phyloP scores from a whole-genome alignment of 2,797 vertebrate species.

The Psittacula echo region DNA sequence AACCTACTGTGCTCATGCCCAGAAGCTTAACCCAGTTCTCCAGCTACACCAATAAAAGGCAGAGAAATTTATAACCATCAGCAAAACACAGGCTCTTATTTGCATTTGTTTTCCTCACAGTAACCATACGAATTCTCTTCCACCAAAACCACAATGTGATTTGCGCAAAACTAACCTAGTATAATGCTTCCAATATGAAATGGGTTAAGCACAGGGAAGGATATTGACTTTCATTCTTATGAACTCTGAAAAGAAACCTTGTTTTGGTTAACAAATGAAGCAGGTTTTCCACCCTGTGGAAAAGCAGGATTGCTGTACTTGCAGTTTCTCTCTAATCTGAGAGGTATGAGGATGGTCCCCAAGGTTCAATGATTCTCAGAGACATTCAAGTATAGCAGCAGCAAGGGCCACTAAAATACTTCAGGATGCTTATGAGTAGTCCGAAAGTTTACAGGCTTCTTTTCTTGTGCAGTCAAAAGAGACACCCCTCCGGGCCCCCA shows the following conservation, averaged over 20 bases:
- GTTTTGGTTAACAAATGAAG: neutral
- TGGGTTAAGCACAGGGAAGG: neutral
- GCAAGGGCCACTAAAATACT: neutral
- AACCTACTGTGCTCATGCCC: slow-evolving; percentile 22
- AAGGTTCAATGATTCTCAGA: neutral
- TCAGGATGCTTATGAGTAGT: neutral
- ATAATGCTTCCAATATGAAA: slow-evolving; percentile 9
- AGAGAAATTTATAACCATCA: slow-evolving; percentile 9
- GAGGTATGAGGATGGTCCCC: neutral
- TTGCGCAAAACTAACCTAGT: slow-evolving; percentile 13
- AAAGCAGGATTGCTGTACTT: neutral
- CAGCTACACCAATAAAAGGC: neutral
- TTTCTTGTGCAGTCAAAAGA: neutral
- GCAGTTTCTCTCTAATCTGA: neutral
- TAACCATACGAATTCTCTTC: neutral
- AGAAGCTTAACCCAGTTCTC: slow-evolving; percentile 49
- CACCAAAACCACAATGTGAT: slow-evolving; percentile 1
- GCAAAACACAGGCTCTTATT: neutral
- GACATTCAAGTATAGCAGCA: neutral
- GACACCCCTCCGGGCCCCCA: neutral
- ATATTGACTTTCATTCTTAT: neutral
- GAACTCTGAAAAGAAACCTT: neutral
- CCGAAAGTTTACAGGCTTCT: neutral
- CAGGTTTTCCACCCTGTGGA: neutral
- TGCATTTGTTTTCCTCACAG: slow-evolving; percentile 19